phyloP scores from a whole-genome alignment of 30 jellyfish, hydroid and myxozoan genomes.

The Catostylus mosaicus region DNA sequence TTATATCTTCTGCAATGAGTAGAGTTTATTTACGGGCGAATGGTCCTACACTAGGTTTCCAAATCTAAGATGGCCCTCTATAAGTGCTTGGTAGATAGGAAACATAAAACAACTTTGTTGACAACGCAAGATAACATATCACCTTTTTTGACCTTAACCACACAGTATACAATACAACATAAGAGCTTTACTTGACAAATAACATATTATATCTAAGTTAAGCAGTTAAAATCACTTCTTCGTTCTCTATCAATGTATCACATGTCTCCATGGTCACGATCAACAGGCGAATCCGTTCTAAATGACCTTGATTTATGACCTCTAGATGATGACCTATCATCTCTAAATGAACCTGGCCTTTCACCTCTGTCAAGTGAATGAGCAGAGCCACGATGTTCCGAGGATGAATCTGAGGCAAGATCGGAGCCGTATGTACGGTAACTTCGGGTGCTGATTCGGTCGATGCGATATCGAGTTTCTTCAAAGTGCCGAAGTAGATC shows the following conservation, averaged over 20 bases:
- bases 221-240: neutral
- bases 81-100: too few species aligned
- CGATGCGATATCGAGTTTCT: conserved; percentile 73
- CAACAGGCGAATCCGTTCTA: conserved; percentile 41
- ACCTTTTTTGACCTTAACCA: too few species aligned
- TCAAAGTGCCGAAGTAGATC: conserved; percentile 61
- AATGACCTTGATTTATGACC: conserved; percentile 38
- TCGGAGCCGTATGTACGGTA: conserved; percentile 51
- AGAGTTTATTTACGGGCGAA: too few species aligned
- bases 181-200: neutral
- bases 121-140: too few species aligned
- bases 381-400: conserved; percentile 54
- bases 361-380: conserved; percentile 64
- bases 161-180: too few species aligned
- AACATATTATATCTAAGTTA: neutral
- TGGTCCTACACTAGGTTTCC: too few species aligned
- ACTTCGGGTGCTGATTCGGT: conserved; percentile 52
- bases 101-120: too few species aligned
- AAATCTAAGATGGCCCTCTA: too few species aligned
- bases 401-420: conserved; percentile 28
- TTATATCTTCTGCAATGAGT: too few species aligned
- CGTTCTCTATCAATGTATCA: neutral
- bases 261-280: conserved; percentile 31
- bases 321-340: conserved; percentile 39
- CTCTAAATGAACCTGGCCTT: conserved; percentile 62